Evolutionary conservation across 1,140 invertebrate species (phyloP), one percentile per base, ranked within the genome.

Genomic region (Diuraphis noxia): DNA sequence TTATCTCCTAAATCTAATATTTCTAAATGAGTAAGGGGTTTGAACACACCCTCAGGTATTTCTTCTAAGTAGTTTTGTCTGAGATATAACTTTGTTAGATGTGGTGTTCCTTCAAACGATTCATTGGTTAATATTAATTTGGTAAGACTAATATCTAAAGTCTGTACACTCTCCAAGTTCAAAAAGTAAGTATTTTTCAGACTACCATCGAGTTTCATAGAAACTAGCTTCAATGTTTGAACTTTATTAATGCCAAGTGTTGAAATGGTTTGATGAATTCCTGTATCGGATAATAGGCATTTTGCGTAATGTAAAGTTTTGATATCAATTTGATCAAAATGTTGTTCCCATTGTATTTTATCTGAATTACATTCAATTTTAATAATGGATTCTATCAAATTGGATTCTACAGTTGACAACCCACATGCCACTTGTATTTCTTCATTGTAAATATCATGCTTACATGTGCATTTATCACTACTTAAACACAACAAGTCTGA

Each of bases 51-150:
- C 2, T 17, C 30, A 17, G 89, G 89, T 91, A 91, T 38, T 49
- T 82, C 34, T 38, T 91, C 77, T 3, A 91, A 52, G 36, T 36
- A 38, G 30, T 91, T 91, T 38, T 38, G 19, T 49, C 89, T 79
- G 2, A 91, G 43, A 36, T 30, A 82, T 52, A 91, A 81, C 40
- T 49, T 36, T n/a, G 43, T 82, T 82, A 91, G 30, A 38, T 38
- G 19, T 38, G 77, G 89, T 25, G 36, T 91, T 82, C 89, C 89
- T 36, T 52, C 8, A 52, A 91, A 91, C 1, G 89, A 81, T 46
- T 82, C 72, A 91, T 91, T 91, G n/a, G 89, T 91, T 49, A 91
- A 79, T 30, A 38, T 82, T 81, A 91, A 81, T 52, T 77, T 90
- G 43, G 89, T 41, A 38, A 38, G 30, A 38, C 34, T 82, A 52